Conservation (phyloP, 2,113 vertebrate species). For the Hemiscyllium ocellatum region DNA sequence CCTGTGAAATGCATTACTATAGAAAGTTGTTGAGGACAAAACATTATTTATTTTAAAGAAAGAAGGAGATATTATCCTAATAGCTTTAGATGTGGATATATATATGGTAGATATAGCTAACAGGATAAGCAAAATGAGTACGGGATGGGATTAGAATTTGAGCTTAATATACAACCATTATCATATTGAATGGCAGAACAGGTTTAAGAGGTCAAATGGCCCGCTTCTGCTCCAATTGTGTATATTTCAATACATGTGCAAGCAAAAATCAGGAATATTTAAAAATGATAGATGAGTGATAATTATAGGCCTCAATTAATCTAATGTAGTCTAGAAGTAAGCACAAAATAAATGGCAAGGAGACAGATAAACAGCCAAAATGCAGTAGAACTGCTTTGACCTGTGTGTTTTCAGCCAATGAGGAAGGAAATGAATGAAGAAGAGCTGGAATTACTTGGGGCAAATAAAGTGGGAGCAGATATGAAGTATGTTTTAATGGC, state of each 20-base stretch:
- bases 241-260: not conserved
- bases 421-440: not conserved
- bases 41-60: too few relatives aligned
- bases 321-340: not conserved
- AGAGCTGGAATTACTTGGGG: not conserved
- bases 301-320: not conserved
- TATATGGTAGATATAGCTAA: too few relatives aligned
- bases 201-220: too few relatives aligned
- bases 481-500: not conserved
- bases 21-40: too few relatives aligned
- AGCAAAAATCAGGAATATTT: not conserved
- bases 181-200: too few relatives aligned
- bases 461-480: not conserved
- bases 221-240: too few relatives aligned
- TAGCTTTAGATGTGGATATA: too few relatives aligned
- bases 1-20: too few relatives aligned
- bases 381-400: not conserved
- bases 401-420: not conserved
- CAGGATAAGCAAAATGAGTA: too few relatives aligned
- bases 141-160: too few relatives aligned
- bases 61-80: too few relatives aligned
- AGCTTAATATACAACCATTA: too few relatives aligned
- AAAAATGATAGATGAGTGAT: not conserved
- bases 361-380: not conserved
- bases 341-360: not conserved